These are phyloP conservation scores for Rhamnusium bicolor DNA, from an alignment of 2,888 invertebrate genomes.

Conservation along the genomic window DNA sequence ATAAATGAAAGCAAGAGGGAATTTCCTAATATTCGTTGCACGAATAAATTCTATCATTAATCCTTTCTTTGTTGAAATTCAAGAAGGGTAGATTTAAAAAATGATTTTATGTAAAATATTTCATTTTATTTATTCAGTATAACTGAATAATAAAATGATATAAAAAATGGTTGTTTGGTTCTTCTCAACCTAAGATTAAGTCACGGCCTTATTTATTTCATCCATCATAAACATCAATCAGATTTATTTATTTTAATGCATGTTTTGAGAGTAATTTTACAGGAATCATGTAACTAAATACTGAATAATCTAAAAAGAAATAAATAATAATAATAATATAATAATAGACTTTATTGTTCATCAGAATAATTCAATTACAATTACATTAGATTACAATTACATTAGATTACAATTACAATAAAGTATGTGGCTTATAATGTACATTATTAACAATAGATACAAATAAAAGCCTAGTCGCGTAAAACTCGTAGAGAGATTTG, in stretches of 20 bases:
- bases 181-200: background rate
- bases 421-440: too few relatives aligned
- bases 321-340: too few relatives aligned
- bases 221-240: background rate
- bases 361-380: too few relatives aligned
- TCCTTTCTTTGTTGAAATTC: constrained; percentile 13
- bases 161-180: constrained; percentile 13
- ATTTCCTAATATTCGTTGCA: constrained; percentile 22
- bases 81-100: constrained; percentile 2
- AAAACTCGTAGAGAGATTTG: too few relatives aligned
- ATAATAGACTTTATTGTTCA: too few relatives aligned
- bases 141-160: constrained; percentile 18
- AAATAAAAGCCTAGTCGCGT: too few relatives aligned
- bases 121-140: constrained; percentile 22
- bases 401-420: too few relatives aligned
- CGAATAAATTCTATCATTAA: constrained; percentile 31
- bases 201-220: constrained; percentile 1
- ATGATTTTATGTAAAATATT: constrained; percentile 27
- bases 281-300: background rate
- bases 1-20: constrained; percentile 14
- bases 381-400: too few relatives aligned
- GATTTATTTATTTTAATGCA: background rate
- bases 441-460: too few relatives aligned
- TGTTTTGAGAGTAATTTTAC: background rate
- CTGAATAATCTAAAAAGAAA: background rate